Evolutionary conservation across 30 jellyfish, hydroid and myxozoan genomes (phyloP).

Genomic region (Turritopsis rubra): DNA sequence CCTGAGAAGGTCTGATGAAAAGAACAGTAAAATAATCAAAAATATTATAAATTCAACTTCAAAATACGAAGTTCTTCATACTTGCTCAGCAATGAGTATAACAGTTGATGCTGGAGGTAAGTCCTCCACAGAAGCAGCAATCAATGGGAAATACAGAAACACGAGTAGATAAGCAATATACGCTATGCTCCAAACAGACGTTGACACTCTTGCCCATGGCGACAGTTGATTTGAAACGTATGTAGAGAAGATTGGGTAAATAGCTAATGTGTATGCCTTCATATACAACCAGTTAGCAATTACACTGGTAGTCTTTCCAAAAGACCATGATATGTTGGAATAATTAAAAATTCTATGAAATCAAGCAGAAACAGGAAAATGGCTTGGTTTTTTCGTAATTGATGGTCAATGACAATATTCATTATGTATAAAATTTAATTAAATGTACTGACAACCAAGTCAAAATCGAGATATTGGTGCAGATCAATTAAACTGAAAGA

Average conservation of each 20-base stretch:
- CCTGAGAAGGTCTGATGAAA: too few relatives aligned
- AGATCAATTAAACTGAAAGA: too few relatives aligned
- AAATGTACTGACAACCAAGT: too few relatives aligned
- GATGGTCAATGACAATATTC: too few relatives aligned
- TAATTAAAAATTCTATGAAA: slow-evolving; percentile 49
- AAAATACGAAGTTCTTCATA: not conserved
- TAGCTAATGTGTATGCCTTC: slow-evolving; percentile 47
- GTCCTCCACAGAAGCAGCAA: slow-evolving; percentile 26
- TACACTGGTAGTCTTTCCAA: slow-evolving; percentile 57
- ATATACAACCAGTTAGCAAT: slow-evolving; percentile 56
- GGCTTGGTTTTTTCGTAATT: too few relatives aligned
- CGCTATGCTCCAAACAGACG: slow-evolving; percentile 41
- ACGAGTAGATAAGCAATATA: slow-evolving; percentile 52
- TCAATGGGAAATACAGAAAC: slow-evolving; percentile 61
- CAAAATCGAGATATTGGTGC: too few relatives aligned
- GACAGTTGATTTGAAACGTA: slow-evolving; percentile 50
- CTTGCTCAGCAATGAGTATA: slow-evolving; percentile 67
- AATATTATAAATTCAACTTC: not conserved
- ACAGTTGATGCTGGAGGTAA: slow-evolving; percentile 74
- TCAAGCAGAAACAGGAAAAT: not conserved
- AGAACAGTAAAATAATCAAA: not conserved
- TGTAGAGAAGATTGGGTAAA: slow-evolving; percentile 49
- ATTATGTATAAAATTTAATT: too few relatives aligned
- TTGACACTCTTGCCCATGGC: slow-evolving; percentile 47
- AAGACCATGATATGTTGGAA: slow-evolving; percentile 65